These are phyloP conservation scores for Setophaga petechia DNA, from an alignment of 2,113 vertebrate genomes.

Conservation along the genomic window DNA sequence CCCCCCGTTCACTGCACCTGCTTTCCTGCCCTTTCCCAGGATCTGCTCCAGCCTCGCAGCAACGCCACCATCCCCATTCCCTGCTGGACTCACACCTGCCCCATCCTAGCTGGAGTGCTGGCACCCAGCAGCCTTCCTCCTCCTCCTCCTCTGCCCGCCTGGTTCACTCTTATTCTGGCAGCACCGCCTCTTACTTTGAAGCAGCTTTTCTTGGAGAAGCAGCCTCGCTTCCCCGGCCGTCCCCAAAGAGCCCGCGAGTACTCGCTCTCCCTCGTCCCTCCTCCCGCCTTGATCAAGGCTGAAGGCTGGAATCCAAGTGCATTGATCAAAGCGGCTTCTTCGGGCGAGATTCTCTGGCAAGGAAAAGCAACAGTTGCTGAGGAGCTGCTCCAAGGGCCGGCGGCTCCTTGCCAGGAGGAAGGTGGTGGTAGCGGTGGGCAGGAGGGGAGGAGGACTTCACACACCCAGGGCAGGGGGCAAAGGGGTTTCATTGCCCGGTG, in stretches of 20 bases:
- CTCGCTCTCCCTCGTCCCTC: neutral
- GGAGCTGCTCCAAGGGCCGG: neutral
- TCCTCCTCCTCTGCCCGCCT: neutral
- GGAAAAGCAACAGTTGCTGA: constrained; percentile 15
- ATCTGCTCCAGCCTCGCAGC: neutral
- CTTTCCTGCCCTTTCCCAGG: neutral
- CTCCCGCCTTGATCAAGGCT: constrained; percentile 59
- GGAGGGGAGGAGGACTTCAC: neutral
- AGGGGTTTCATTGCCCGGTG: rapidly evolving
- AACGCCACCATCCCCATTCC: neutral
- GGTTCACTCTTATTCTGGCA: constrained; percentile 25
- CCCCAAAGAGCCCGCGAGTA: neutral
- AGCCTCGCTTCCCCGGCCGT: neutral
- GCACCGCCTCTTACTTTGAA: constrained; percentile 44
- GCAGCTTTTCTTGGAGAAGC: constrained; percentile 16
- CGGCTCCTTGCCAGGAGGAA: rapidly evolving
- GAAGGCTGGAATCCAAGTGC: constrained; percentile 51
- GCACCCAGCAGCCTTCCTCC: neutral
- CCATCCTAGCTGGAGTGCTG: neutral
- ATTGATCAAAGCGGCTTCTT: constrained; percentile 43
- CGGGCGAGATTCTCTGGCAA: neutral
- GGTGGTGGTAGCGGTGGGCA: neutral
- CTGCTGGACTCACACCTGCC: neutral
- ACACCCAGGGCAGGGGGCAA: neutral
- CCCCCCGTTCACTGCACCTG: neutral